These are phyloP conservation scores for Phrixothrix hirtus DNA, from an alignment of 2,888 invertebrate species.

Conservation along the genomic window DNA sequence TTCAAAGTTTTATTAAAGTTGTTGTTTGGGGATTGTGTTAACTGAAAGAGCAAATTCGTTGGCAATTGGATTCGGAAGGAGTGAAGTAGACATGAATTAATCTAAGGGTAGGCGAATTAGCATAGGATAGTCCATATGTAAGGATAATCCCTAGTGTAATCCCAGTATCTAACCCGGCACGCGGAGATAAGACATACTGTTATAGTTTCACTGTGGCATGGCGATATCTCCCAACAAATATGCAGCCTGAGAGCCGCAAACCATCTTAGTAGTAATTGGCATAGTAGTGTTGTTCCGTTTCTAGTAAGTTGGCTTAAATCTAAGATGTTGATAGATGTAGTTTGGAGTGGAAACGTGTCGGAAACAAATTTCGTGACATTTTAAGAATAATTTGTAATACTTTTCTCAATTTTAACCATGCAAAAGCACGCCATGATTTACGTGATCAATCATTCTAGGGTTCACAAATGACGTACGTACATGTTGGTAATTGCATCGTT, in stretches of 20 bases:
- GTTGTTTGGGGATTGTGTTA: conserved; percentile 13
- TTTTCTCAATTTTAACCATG: conserved; percentile 33
- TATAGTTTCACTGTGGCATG: conserved; percentile 39
- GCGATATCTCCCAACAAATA: conserved; percentile 39
- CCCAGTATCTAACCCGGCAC: conserved; percentile 47
- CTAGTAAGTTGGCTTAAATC: no score
- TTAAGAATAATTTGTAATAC: conserved; percentile 34
- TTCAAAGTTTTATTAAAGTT: conserved; percentile 12
- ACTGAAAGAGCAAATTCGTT: conserved; percentile 20
- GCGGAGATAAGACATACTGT: conserved; percentile 45
- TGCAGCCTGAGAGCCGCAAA: conserved; percentile 37
- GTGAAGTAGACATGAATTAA: conserved; percentile 28
- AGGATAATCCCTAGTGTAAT: conserved; percentile 55
- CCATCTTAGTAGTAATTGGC: conserved; percentile 41
- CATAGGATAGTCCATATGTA: conserved; percentile 53
- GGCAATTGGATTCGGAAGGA: conserved; percentile 27
- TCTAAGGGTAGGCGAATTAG: conserved; percentile 46
- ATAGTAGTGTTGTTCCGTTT: conserved; percentile 6
- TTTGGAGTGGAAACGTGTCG: conserved; percentile 12
- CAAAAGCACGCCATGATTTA: conserved; percentile 36
- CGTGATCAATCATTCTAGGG: conserved; percentile 41
- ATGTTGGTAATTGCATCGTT: conserved; percentile 35
- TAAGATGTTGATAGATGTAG: conserved; percentile 10
- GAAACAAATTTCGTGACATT: conserved; percentile 24
- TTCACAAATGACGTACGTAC: conserved; percentile 39